phyloP scores from a whole-genome alignment of 2,113 vertebrate species.

The Alaudala cheleensis region DNA sequence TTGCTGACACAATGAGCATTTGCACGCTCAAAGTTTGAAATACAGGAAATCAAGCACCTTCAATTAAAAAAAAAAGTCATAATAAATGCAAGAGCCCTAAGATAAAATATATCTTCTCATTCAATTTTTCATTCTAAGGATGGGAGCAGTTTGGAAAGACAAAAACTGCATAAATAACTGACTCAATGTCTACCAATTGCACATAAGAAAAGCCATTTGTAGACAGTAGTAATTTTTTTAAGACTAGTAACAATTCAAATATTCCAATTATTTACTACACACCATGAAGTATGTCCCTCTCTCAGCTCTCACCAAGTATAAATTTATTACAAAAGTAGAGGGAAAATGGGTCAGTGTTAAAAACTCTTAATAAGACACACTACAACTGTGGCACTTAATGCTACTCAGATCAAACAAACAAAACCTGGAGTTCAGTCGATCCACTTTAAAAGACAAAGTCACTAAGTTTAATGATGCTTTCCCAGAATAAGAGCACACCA shows the following conservation, averaged over 20 bases:
- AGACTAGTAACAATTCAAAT: neutral
- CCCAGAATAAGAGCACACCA: neutral
- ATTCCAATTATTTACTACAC: neutral
- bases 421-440: neutral
- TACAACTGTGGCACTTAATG: neutral
- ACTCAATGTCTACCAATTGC: neutral
- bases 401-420: neutral
- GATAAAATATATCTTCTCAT: neutral
- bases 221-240: neutral
- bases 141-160: neutral
- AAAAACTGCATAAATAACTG: slow-evolving; percentile 23
- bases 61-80: neutral
- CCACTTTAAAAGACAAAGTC: neutral
- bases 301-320: neutral
- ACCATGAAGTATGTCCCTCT: neutral
- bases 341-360: neutral
- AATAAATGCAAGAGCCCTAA: neutral
- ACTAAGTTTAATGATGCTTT: neutral
- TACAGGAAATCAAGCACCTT: neutral
- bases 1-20: neutral
- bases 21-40: neutral
- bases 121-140: slow-evolving; percentile 1
- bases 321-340: neutral
- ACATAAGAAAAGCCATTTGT: neutral
- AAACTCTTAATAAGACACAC: neutral